Conservation (phyloP, 2,888 invertebrate genomes). For the Nephrotoma appendiculata region DNA sequence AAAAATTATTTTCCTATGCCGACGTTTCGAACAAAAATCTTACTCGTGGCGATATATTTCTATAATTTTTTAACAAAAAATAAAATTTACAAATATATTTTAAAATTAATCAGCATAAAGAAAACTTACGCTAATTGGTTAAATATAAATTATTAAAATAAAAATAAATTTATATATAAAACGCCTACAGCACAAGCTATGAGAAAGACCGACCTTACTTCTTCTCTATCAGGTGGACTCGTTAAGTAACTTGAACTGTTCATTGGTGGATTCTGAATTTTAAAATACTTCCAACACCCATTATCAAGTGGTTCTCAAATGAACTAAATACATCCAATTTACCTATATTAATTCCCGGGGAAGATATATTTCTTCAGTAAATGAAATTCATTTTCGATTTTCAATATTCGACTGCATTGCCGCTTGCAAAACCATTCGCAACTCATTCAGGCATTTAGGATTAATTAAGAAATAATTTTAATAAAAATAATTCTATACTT, state of each 20-base stretch:
- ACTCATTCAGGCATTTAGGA: neutral
- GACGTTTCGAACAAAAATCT: too few relatives aligned
- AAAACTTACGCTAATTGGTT: too few relatives aligned
- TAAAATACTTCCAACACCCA: neutral
- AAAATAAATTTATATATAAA: conserved; percentile 29
- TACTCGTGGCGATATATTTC: too few relatives aligned
- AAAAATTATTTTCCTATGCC: too few relatives aligned
- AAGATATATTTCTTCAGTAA: neutral
- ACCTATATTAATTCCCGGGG: too few relatives aligned
- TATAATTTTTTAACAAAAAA: too few relatives aligned
- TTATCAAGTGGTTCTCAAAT: neutral
- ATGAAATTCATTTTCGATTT: neutral
- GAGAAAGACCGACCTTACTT: conserved; percentile 79
- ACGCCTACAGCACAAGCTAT: conserved; percentile 36
- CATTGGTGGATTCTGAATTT: neutral
- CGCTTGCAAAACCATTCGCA: neutral
- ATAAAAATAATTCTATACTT: conserved; percentile 24
- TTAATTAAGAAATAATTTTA: neutral
- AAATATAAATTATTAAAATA: too few relatives aligned
- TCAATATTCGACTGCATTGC: neutral
- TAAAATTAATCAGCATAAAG: too few relatives aligned
- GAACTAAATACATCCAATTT: neutral
- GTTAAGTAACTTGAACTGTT: conserved; percentile 60
- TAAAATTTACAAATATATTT: too few relatives aligned
- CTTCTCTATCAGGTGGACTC: conserved; percentile 78